phyloP scores from a whole-genome alignment of 2,113 vertebrate species.

The Circaetus gallicus region DNA sequence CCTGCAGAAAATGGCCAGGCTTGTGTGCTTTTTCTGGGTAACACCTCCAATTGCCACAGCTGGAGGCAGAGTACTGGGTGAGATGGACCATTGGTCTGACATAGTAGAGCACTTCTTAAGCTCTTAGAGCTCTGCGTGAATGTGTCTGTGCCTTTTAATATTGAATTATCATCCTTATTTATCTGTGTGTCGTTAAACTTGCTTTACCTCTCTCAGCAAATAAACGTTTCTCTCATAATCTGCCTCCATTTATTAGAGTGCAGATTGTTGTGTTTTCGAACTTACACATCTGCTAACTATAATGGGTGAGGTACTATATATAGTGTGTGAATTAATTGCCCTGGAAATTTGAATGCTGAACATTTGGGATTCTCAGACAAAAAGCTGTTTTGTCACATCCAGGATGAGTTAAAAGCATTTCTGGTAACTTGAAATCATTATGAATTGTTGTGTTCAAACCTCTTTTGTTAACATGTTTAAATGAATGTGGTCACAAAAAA shows the following conservation, averaged over 20 bases:
- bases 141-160: background rate
- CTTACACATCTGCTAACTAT: background rate
- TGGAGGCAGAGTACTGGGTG: background rate
- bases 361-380: background rate
- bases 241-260: background rate
- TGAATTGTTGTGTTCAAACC: background rate
- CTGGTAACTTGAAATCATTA: background rate
- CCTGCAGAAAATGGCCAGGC: background rate
- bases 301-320: background rate
- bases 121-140: background rate
- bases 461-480: background rate
- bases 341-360: background rate
- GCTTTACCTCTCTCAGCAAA: background rate
- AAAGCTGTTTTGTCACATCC: background rate
- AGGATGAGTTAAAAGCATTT: background rate
- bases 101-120: background rate
- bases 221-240: background rate
- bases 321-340: background rate
- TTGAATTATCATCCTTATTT: background rate
- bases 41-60: background rate
- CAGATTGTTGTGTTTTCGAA: background rate
- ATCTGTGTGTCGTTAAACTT: background rate
- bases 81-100: background rate
- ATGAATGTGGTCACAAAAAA: background rate
- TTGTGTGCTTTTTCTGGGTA: background rate